Percentiles rank a stretch among this genome's conserved stretches.
phyloP scores from a whole-genome alignment of 2,797 vertebrate genomes.

The Acanthurus lineatus region DNA sequence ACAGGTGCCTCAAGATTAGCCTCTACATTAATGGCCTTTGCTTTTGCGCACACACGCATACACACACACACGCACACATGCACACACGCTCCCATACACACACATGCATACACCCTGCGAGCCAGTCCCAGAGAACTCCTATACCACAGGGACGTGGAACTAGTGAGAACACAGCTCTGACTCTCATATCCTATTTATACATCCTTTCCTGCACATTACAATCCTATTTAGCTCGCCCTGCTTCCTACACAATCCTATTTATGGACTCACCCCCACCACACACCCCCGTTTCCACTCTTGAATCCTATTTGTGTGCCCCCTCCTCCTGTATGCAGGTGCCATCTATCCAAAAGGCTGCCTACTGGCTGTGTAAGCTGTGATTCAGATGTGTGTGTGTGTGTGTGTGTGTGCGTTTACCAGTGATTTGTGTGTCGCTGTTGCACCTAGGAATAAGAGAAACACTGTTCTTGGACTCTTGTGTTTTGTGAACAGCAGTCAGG shows the following conservation, averaged over 20 bases:
- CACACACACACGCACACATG: slow-evolving; percentile 37
- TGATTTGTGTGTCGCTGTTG: slow-evolving; percentile 78
- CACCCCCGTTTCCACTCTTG: slow-evolving; percentile 59
- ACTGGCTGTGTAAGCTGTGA: slow-evolving; percentile 68
- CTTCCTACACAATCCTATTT: slow-evolving; percentile 84
- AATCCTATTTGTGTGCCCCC: slow-evolving; percentile 83
- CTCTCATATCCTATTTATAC: slow-evolving; percentile 85
- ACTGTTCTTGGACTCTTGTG: slow-evolving; percentile 54
- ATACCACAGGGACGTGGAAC: slow-evolving; percentile 75
- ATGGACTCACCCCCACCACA: slow-evolving; percentile 71
- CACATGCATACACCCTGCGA: slow-evolving; percentile 34
- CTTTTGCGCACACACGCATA: slow-evolving; percentile 39
- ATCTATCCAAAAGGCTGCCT: slow-evolving; percentile 80
- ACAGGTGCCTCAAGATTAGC: slow-evolving; percentile 83
- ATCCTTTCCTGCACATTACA: slow-evolving; percentile 84
- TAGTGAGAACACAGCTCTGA: slow-evolving; percentile 81
- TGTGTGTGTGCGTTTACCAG: slow-evolving; percentile 45
- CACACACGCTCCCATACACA: slow-evolving; percentile 34
- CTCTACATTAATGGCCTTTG: slow-evolving; percentile 83
- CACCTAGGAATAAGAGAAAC: slow-evolving; percentile 65
- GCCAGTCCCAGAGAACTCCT: slow-evolving; percentile 66
- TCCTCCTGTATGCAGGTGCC: slow-evolving; percentile 80
- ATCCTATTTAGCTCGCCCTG: slow-evolving; percentile 83
- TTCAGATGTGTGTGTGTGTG: slow-evolving; percentile 51
- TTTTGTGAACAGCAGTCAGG: slow-evolving; percentile 62